Evolutionary conservation across 2,888 invertebrate species (phyloP), one percentile per base, ranked within the genome.

Genomic region (Pollenia amentaria): DNA sequence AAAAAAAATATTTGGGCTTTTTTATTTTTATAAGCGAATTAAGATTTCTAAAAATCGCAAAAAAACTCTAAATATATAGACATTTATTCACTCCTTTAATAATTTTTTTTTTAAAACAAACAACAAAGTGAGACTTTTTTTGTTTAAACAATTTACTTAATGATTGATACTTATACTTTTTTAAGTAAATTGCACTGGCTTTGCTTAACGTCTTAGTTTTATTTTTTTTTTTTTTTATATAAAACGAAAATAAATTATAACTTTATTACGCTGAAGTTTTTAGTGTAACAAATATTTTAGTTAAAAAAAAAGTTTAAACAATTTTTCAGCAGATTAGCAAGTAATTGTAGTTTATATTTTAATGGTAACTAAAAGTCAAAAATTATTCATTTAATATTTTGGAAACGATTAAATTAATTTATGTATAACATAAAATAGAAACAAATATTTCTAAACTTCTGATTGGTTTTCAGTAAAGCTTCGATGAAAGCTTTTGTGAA

Each of bases 181-280:
- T 29, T 29, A 29, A 29, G 29, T 6, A 29, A 29, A 29, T 29
- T 29, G 6, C 6, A n/a, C n/a, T n/a, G n/a, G 6, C 29, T 29
- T 55, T 9, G 2, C 7, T 16, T 51, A n/a, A 51, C 1, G 38
- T 16, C 16, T 16, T 40, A 16, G 16, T 29, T 62, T 10, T 40
- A 16, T 16, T 40, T n/a, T 38, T 38, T 29, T 62, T 10, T 40
- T 40, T 16, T 40, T n/a, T 38, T 38, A 40, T 40, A 40, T 10
- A 16, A 40, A 62, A 62, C 16, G n/a, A 10, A 38, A n/a, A 40
- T 62, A 42, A 62, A 62, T 62, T 16, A 62, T 42, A 42, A 38
- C 42, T 62, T 62, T 40, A 62, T 62, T 40, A 62, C 42, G 29
- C 16, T 57, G 38, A 57, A 29, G 4, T 29, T 7, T 29, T 38